phyloP scores from a whole-genome alignment of 2,888 invertebrate genomes.

The Ormia ochracea region DNA sequence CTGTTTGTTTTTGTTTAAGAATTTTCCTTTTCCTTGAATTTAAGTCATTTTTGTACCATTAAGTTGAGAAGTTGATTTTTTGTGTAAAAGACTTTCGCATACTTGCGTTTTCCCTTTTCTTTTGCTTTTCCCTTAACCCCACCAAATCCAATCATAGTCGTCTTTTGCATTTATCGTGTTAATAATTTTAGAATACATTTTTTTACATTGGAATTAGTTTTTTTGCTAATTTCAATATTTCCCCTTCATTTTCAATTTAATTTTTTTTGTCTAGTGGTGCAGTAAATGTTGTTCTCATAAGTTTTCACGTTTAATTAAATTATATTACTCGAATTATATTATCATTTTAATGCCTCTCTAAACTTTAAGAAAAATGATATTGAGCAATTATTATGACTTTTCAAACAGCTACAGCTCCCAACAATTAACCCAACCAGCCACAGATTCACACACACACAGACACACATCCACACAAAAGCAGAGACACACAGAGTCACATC shows the following conservation, averaged over 20 bases:
- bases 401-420: neutral
- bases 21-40: too few relatives aligned
- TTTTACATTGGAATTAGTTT: neutral
- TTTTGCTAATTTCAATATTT: slow-evolving; percentile 27
- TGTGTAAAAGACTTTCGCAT: neutral
- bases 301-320: slow-evolving; percentile 35
- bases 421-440: too few relatives aligned
- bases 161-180: neutral
- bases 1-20: neutral
- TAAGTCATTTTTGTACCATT: neutral
- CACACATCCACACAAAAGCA: too few relatives aligned
- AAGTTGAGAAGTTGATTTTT: slow-evolving; percentile 12
- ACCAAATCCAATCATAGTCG: neutral
- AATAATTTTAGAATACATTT: neutral
- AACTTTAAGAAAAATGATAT: slow-evolving; percentile 11
- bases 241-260: slow-evolving; percentile 13
- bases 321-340: neutral
- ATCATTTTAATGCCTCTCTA: neutral
- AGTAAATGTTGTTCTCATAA: slow-evolving; percentile 52
- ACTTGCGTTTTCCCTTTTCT: neutral
- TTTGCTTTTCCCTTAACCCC: neutral
- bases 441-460: too few relatives aligned
- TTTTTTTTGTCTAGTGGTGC: slow-evolving; percentile 37
- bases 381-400: slow-evolving; percentile 20
- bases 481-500: too few relatives aligned